Base-by-base conservation (phyloP, 92 coral and sea anemone species). In the Phenganax marumi region DNA sequence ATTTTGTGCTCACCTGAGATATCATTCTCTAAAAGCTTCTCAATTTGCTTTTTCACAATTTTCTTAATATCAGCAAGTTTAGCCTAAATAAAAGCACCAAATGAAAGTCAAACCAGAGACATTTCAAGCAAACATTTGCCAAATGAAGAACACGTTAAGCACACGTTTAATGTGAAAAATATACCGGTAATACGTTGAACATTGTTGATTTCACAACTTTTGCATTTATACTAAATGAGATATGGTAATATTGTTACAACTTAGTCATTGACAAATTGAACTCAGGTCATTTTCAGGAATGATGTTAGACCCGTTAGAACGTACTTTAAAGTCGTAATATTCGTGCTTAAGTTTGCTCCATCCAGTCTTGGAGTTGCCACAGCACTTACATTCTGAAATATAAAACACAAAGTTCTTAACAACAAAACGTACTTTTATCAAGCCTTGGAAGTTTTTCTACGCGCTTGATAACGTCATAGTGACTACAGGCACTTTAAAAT, bases 351-450 rank as follows among this genome's bases (percentile, higher is more conserved):
- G 10, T 33, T 78, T 17, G 83, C 63, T 19, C 83, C 83, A 21
- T 78, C 51, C 58, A 78, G 26, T 61, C 18, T 62, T 10, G 83
- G 83, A 46, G 24, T 49, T 24, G 83, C 83, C 9, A 57, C 63
- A 56, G 83, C 83, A 26, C 72, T 78, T 10, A 78, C 61, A 72
- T 78, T 78, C 83, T 66, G 43, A 66, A 33, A 33, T 71, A 77
- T 11, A 53, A 58, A 62, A 22, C 12, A 55, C 51, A 77, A 77
- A 23, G 48, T 26, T 63, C 39, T 63, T 1, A 18, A 11, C 19
- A 10, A 63, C 70, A 24, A 18, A 18, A 14, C 63, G 70, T 24
- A 63, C 13, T 9, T 18, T 63, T 0, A 12, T 9, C 22, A 12
- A 63, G 57, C 60, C 16, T 14, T 65, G 26, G 21, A 65, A 0